Conservation (phyloP, 2,113 vertebrate species). For the Zosterops japonicus region DNA sequence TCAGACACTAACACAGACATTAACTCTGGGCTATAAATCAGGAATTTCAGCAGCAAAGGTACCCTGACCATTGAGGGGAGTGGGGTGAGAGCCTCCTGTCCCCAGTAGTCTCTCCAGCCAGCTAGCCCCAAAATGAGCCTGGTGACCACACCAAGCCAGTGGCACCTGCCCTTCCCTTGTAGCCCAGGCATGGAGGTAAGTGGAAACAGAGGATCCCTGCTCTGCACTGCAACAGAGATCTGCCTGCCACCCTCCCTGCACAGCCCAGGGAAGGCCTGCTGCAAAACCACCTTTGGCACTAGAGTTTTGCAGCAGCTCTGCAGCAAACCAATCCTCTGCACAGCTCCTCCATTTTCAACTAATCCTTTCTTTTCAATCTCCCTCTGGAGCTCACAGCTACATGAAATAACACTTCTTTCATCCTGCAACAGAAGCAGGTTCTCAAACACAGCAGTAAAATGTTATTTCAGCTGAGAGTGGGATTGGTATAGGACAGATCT, state of each 20-base stretch:
- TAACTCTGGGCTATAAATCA: background rate
- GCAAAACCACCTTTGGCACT: background rate
- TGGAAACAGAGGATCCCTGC: background rate
- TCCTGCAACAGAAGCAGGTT: background rate
- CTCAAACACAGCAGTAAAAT: background rate
- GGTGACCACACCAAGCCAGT: fast-evolving
- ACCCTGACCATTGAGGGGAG: background rate
- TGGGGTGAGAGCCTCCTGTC: background rate
- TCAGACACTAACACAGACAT: background rate
- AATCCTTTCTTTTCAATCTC: background rate
- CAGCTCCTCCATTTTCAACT: background rate
- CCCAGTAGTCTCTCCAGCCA: background rate
- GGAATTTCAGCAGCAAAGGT: background rate
- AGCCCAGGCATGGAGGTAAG: fast-evolving
- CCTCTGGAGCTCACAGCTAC: background rate
- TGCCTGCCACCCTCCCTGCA: background rate
- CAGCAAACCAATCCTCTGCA: background rate
- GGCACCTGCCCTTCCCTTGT: fast-evolving
- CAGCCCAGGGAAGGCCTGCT: background rate
- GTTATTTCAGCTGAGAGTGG: background rate
- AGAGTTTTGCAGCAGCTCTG: background rate
- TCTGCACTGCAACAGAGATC: background rate
- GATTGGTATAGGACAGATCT: background rate
- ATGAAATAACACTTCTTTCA: background rate
- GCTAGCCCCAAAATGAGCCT: background rate